Conservation (phyloP, 2,797 vertebrate genomes). For the Synanceia verrucosa region DNA sequence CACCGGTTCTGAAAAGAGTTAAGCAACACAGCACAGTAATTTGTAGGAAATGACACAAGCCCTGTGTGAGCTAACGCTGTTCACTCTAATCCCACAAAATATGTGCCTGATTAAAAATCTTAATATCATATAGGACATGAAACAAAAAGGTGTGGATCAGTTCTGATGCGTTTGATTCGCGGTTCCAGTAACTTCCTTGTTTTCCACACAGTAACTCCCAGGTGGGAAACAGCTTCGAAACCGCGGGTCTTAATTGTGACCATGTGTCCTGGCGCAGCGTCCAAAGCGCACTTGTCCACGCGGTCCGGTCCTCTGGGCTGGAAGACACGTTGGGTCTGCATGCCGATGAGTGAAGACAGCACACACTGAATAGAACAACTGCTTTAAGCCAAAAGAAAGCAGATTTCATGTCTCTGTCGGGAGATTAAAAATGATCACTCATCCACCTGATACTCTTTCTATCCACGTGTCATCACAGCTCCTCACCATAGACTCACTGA, state of each 20-base stretch:
- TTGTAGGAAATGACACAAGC: slow-evolving; percentile 58
- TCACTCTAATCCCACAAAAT: slow-evolving; percentile 24
- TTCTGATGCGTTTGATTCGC: slow-evolving; percentile 61
- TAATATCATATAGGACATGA: slow-evolving; percentile 47
- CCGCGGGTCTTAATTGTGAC: slow-evolving; percentile 63
- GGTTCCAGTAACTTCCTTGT: slow-evolving; percentile 63
- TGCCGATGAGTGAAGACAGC: background rate
- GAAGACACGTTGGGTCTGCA: background rate
- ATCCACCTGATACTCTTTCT: no score
- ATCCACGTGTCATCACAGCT: no score
- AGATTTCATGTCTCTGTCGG: background rate
- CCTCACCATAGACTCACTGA: no score
- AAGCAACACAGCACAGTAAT: slow-evolving; percentile 22
- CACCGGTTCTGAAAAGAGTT: slow-evolving; percentile 19
- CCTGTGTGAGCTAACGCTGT: slow-evolving; percentile 20
- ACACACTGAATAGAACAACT: background rate
- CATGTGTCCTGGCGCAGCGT: slow-evolving; percentile 64
- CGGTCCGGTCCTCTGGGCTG: slow-evolving; percentile 20
- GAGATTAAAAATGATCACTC: no score
- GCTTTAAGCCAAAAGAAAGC: background rate
- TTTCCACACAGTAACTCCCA: slow-evolving; percentile 62
- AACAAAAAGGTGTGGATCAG: slow-evolving; percentile 64
- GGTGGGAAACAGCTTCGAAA: slow-evolving; percentile 66
- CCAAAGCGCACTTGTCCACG: slow-evolving; percentile 48
- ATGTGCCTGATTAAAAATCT: slow-evolving; percentile 55